Conservation (phyloP, 2,797 vertebrate genomes). For the Ispidina lecontei region DNA sequence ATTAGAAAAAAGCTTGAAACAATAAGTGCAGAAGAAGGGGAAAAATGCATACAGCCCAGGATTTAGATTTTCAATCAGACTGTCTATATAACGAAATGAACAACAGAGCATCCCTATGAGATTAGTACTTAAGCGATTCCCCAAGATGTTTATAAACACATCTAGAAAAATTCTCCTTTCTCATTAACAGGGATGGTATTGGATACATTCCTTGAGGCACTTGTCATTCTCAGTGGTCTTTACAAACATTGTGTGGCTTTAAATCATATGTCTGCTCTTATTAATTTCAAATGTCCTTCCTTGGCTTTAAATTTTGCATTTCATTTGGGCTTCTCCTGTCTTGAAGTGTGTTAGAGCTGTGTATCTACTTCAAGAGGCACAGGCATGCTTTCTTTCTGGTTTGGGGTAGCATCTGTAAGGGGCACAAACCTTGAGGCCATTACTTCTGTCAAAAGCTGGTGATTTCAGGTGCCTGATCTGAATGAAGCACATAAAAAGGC, state of each 20-base stretch:
- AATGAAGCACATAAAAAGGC: not conserved
- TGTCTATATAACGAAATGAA: not conserved
- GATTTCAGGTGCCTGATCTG: not conserved
- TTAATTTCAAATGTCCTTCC: not conserved
- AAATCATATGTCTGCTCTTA: not conserved
- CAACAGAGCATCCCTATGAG: not conserved
- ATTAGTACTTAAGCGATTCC: not conserved
- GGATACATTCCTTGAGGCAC: not conserved
- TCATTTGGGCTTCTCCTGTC: not conserved
- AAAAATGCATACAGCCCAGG: not conserved
- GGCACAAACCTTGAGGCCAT: not conserved
- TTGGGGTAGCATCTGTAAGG: not conserved
- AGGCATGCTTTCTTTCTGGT: not conserved
- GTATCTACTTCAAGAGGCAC: not conserved
- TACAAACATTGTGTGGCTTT: not conserved
- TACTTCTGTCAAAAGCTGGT: not conserved
- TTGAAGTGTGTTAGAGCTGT: not conserved
- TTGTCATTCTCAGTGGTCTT: slow-evolving; percentile 10
- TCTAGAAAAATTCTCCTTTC: not conserved
- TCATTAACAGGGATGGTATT: not conserved
- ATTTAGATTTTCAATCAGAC: not conserved
- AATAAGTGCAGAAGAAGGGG: not conserved
- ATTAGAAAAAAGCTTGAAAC: slow-evolving; percentile 9
- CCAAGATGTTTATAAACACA: not conserved
- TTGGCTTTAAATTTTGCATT: not conserved